phyloP scores from a whole-genome alignment of 2,888 invertebrate species.

The Heliconius ismenius region DNA sequence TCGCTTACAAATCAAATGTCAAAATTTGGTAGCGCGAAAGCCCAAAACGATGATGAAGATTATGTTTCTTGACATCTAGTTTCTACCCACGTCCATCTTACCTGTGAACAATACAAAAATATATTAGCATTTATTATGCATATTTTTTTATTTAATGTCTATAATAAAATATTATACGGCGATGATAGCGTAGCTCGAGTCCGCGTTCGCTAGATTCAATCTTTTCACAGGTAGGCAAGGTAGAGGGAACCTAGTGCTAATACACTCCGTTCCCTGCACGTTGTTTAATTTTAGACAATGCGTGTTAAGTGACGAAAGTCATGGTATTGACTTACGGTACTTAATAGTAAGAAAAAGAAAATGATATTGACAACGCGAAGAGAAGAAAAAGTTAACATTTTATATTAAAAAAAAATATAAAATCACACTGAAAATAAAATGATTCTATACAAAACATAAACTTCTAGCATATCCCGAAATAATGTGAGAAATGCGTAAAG shows the following conservation, averaged over 20 bases:
- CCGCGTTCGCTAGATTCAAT: no score
- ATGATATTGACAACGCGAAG: neutral
- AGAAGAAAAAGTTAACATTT: no score
- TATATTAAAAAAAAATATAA: no score
- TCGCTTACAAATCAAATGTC: neutral
- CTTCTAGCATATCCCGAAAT: no score
- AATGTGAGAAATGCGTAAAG: neutral
- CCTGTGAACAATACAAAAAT: conserved; percentile 10
- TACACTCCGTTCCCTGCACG: neutral
- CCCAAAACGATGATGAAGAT: neutral
- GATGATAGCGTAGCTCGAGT: no score
- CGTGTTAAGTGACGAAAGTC: neutral
- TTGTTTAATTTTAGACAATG: neutral
- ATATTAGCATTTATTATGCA: neutral
- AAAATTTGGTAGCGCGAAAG: neutral
- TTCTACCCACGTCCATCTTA: neutral
- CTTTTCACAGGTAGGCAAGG: no score
- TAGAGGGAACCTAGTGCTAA: neutral
- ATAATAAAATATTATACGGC: no score
- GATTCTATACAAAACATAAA: no score
- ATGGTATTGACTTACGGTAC: no score
- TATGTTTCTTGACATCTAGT: neutral
- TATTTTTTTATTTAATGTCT: no score
- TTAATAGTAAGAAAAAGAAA: no score
- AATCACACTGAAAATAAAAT: no score